Percentiles rank a stretch among this genome's conserved stretches.
Conservation (phyloP, 2,113 vertebrate genomes). For the Beaufortia kweichowensis region DNA sequence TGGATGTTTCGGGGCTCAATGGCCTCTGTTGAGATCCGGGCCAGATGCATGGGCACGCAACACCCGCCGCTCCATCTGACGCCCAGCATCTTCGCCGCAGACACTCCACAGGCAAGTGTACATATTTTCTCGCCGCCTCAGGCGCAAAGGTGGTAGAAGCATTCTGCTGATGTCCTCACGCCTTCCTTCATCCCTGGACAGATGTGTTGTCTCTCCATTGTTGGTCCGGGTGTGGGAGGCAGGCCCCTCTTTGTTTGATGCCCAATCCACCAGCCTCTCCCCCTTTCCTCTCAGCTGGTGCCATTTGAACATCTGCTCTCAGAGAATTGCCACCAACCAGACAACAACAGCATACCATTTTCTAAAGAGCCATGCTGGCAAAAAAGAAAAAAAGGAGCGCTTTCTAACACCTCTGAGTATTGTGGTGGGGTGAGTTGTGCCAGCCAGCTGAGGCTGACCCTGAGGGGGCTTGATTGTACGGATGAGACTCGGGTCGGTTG, state of each 20-base stretch:
- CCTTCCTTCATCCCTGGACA: conserved; percentile 12
- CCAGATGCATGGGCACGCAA: conserved; percentile 31
- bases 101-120: conserved; percentile 16
- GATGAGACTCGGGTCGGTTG: neutral
- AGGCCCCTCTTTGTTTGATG: conserved; percentile 40
- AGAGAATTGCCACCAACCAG: conserved; percentile 7
- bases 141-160: conserved; percentile 1
- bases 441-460: conserved; percentile 18
- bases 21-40: conserved; percentile 37
- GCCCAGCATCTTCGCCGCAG: conserved; percentile 30
- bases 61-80: conserved; percentile 9
- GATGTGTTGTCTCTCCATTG: conserved; percentile 30
- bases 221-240: conserved; percentile 13
- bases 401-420: conserved; percentile 17
- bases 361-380: neutral
- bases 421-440: neutral
- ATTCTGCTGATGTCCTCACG: neutral
- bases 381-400: neutral
- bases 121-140: conserved; percentile 15
- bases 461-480: neutral
- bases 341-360: neutral
- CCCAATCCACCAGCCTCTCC: conserved; percentile 14
- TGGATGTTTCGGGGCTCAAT: conserved; percentile 46
- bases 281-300: conserved; percentile 32
- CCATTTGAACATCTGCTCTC: conserved; percentile 37